Evolutionary conservation across 30 jellyfish, hydroid and myxozoan species (phyloP), one percentile per base, ranked within the genome.

Genomic region (Morbakka virulenta): DNA sequence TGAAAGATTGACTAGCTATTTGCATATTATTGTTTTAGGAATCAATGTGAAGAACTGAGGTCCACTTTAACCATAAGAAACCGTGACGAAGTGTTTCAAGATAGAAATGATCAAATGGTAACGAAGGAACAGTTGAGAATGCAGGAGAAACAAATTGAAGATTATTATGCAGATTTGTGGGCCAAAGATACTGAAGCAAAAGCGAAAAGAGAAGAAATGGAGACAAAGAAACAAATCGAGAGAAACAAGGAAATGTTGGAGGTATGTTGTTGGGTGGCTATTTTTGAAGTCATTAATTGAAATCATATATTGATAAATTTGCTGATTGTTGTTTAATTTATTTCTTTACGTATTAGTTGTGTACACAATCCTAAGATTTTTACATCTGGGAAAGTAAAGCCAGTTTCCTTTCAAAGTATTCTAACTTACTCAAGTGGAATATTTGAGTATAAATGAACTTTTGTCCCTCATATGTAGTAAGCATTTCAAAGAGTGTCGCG

Each of bases 41-140:
- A 67, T 2, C 95, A 89, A 68, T 89, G 97, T 53, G 95, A 89
- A 32, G 97, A 89, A 57, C 81, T 89, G 28, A 67, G 97, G 11
- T 48, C 95, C 2, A 71, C 35, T 17, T 62, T 71, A 34, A 82
- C 95, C 66, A 83, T 68, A 57, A 76, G 33, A 49, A 74, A 24
- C 31, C 97, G 87, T 0, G 95, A 89, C 75, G 85, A 89, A 34
- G 53, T 89, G 31, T 89, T 89, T 49, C 28, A 20, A 11, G 97
- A 89, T 31, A 67, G 97, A 41, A 41, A 81, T 32, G 87, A 74
- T 13, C 97, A 89, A 50, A 1, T 89, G 11, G 62, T 76, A 9
- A 86, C 74, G 76, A 89, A 82, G 72, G 63, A 35, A 30, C 82
- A 53, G 6, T 48, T 57, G 36, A 65, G 53, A 20, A 53, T 28